Conservation (phyloP, 1,140 invertebrate genomes). For the Luehdorfia chinensis region DNA sequence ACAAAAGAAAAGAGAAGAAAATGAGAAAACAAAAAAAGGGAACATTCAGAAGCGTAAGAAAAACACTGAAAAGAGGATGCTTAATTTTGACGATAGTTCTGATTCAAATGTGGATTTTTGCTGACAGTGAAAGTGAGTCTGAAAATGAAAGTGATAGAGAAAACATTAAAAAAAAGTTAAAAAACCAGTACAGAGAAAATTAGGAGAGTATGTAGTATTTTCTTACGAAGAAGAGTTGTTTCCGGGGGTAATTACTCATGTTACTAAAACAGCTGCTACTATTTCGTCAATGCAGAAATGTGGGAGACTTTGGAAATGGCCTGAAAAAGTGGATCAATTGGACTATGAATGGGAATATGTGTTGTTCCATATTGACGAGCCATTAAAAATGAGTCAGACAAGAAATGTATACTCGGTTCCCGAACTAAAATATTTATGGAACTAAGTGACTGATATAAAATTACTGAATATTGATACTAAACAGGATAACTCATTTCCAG, state of each 20-base stretch:
- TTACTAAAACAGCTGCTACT: conserved; percentile 8
- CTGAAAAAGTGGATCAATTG: neutral
- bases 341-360: conserved; percentile 9
- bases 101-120: too few species aligned
- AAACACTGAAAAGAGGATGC: neutral
- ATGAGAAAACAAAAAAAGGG: neutral
- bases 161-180: neutral
- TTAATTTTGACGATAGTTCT: neutral
- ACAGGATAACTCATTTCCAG: too few species aligned
- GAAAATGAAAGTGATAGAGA: neutral
- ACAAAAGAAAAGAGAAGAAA: neutral
- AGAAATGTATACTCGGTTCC: conserved; percentile 6
- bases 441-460: conserved; percentile 7
- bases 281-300: conserved; percentile 7
- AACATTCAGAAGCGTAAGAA: neutral
- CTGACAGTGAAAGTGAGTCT: neutral
- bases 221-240: conserved; percentile 9
- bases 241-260: conserved; percentile 12
- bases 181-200: neutral
- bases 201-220: neutral
- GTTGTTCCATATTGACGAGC: conserved; percentile 4
- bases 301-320: conserved; percentile 15
- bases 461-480: conserved; percentile 11
- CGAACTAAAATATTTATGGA: conserved; percentile 10
- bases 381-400: conserved; percentile 3